A percentile compares a stretch with the other conserved stretches of the same genome.
Conservation (phyloP, 2,113 vertebrate genomes). For the Clarias macrocephalus region DNA sequence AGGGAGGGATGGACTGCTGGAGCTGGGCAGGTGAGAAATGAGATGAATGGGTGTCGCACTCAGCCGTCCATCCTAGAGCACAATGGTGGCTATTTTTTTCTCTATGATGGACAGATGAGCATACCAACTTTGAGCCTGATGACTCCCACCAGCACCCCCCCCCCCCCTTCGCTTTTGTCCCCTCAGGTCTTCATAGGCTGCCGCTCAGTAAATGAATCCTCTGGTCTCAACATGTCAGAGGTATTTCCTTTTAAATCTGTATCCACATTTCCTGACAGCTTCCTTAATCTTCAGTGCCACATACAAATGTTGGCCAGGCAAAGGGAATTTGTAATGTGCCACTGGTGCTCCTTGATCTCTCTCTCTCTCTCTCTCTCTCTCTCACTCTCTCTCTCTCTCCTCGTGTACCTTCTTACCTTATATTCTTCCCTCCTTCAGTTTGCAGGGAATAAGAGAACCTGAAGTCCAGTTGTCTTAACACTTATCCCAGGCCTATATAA, state of each 20-base stretch:
- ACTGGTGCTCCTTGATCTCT: constrained; percentile 26
- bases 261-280: constrained; percentile 53
- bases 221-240: constrained; percentile 56
- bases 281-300: constrained; percentile 53
- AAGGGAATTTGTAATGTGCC: constrained; percentile 51
- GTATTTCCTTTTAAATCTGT: constrained; percentile 55
- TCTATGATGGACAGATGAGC: constrained; percentile 59
- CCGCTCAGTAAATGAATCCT: constrained; percentile 55
- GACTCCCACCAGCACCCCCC: constrained; percentile 10
- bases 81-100: constrained; percentile 49
- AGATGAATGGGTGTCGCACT: constrained; percentile 53
- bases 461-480: neutral
- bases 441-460: neutral
- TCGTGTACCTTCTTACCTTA: neutral
- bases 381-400: constrained; percentile 6
- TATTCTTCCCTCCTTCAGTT: neutral
- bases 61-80: constrained; percentile 50
- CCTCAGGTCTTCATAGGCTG: constrained; percentile 51
- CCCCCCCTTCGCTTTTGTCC: constrained; percentile 27
- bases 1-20: constrained; percentile 2
- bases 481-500: neutral
- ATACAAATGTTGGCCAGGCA: constrained; percentile 52
- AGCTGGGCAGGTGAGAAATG: constrained; percentile 43
- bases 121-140: constrained; percentile 50
- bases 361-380: constrained; percentile 6